Base-by-base conservation (phyloP, 2,797 vertebrate genomes). In the Glyptemys insculpta region DNA sequence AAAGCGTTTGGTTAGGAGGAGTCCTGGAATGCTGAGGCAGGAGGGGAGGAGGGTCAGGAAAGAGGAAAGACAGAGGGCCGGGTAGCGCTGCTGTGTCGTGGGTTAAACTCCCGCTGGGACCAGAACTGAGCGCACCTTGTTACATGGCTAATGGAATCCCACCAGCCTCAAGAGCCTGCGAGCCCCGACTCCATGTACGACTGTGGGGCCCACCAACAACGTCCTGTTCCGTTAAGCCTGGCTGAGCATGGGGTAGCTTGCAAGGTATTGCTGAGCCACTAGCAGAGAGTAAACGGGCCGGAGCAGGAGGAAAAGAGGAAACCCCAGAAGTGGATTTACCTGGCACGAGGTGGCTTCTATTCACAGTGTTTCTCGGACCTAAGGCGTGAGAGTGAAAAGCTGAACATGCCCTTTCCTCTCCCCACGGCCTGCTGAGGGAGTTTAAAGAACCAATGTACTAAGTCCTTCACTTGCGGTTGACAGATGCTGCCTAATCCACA, bases 1-100 rank as follows among this genome's bases (percentile, higher is more conserved):
- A 98, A 96, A 97, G 96, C 37, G 88, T 96, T 92, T 96, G 76
- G 94, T 98, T 97, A 97, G 96, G 95, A 96, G 89, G 87, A 85
- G 80, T 90, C 95, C 94, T 93, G 21, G 25, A 25, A 57, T 88
- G 91, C 90, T 62, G 14, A 80, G 85, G 79, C 81, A 68, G 31
- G 57, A 19, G 57, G 49, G 84, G 82, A 94, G 57, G 53, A 94
- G 90, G 96, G 88, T 92, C 6, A 52, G 94, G 94, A 89, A 84
- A 88, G 94, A 96, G 95, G 89, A 95, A 68, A 56, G 92, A 91
- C 82, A 91, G 94, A 92, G 96, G 94, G 85, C 90, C 92, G 96
- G 96, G 93, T 96, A 94, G 95, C 18, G 6, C 83, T 79, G 94
- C 16, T 9, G 9, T 91, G 16, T 95, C 92, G 47, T 74, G 92